These are phyloP conservation scores for Apogon talboti DNA, from an alignment of 2,797 vertebrate genomes.

Conservation along the genomic window DNA sequence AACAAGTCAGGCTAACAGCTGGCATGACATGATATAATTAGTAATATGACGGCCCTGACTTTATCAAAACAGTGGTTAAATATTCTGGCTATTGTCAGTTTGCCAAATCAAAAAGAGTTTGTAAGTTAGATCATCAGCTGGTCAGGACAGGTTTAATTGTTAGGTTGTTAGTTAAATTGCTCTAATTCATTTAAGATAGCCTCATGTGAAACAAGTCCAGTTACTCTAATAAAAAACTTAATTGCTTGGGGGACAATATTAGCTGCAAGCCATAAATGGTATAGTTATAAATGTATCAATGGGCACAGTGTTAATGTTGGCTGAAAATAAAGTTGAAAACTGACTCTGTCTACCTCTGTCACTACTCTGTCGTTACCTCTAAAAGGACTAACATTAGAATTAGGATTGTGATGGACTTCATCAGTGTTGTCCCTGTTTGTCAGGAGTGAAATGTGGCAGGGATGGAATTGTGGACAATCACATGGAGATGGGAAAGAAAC, in stretches of 20 bases:
- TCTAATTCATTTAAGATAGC: background rate
- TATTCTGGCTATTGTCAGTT: slow-evolving; percentile 12
- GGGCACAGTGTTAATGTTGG: too few species aligned
- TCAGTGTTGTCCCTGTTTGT: background rate
- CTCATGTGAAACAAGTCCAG: background rate
- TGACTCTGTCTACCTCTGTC: background rate
- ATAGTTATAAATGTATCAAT: too few species aligned
- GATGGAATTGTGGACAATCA: slow-evolving; percentile 94
- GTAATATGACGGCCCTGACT: too few species aligned
- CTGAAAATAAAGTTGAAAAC: too few species aligned
- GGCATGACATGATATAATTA: too few species aligned
- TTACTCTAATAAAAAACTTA: background rate
- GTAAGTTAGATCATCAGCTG: slow-evolving; percentile 13
- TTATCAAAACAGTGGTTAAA: too few species aligned
- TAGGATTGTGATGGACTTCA: background rate
- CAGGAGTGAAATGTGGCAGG: slow-evolving; percentile 91
- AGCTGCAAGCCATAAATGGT: too few species aligned
- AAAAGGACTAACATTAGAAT: too few species aligned
- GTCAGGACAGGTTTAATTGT: background rate
- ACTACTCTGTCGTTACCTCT: background rate
- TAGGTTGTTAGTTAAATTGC: background rate
- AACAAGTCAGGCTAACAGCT: too few species aligned
- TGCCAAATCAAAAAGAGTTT: slow-evolving; percentile 18
- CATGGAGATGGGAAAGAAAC: slow-evolving; percentile 98
- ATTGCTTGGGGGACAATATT: background rate